phyloP scores from a whole-genome alignment of 2,888 invertebrate species.

The Dryococelus australis region DNA sequence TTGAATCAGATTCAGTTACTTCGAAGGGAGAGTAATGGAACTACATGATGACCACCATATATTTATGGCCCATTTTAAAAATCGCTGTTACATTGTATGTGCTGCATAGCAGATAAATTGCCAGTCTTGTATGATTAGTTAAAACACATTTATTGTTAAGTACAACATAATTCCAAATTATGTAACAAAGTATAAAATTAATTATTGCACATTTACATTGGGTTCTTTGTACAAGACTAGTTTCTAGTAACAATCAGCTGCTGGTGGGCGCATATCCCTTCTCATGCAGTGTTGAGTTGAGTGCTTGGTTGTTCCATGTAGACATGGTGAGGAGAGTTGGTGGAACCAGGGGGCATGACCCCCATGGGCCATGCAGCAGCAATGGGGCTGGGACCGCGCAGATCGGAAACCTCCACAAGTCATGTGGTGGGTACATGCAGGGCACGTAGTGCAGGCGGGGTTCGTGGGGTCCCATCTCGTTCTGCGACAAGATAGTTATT shows the following conservation, averaged over 20 bases:
- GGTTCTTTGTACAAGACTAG: not conserved
- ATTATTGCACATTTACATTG: not conserved
- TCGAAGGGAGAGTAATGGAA: no score
- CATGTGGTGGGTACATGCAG: not conserved
- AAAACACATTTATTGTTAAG: slow-evolving; percentile 1
- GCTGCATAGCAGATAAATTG: no score
- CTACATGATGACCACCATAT: no score
- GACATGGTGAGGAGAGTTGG: not conserved
- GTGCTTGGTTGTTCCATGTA: not conserved
- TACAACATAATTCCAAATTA: not conserved
- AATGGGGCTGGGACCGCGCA: slow-evolving; percentile 24
- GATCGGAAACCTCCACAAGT: slow-evolving; percentile 33
- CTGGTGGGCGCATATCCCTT: not conserved
- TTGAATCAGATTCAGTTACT: no score
- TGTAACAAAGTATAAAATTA: not conserved
- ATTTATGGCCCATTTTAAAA: no score
- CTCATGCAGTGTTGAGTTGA: not conserved
- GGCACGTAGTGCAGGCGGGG: not conserved
- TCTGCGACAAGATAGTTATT: not conserved
- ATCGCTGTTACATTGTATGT: no score
- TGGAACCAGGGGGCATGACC: not conserved
- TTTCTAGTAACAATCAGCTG: not conserved
- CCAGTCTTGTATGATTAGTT: not conserved
- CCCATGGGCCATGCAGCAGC: not conserved
- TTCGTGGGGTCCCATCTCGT: not conserved